Conservation (phyloP, 1,140 invertebrate genomes). For the Cyclina sinensis region DNA sequence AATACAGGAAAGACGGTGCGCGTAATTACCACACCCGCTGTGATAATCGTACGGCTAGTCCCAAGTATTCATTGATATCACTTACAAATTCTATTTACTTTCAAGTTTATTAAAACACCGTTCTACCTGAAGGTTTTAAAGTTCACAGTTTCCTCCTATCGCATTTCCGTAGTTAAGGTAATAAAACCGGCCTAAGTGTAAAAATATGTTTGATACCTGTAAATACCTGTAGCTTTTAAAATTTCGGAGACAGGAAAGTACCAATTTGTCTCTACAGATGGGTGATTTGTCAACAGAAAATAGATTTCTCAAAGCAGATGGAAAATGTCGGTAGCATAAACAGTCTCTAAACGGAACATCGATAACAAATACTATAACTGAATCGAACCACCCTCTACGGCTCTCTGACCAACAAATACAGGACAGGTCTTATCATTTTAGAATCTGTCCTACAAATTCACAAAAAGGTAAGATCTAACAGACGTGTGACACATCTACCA, state of each 20-base stretch:
- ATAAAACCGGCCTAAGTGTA: background rate
- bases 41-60: slow-evolving; percentile 18
- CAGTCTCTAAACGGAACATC: background rate
- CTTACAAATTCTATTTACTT: slow-evolving; percentile 58
- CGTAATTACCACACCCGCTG: slow-evolving; percentile 37
- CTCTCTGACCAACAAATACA: too few relatives aligned
- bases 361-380: too few relatives aligned
- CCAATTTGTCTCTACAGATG: slow-evolving; percentile 28
- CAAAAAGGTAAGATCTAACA: too few relatives aligned
- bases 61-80: slow-evolving; percentile 51
- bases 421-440: too few relatives aligned
- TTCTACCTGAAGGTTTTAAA: background rate
- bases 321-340: background rate
- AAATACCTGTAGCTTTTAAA: background rate
- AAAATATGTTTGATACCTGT: background rate
- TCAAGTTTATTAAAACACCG: slow-evolving; percentile 49
- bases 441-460: too few relatives aligned
- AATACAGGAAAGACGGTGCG: slow-evolving; percentile 46
- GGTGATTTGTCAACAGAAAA: slow-evolving; percentile 16
- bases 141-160: slow-evolving; percentile 28
- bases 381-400: too few relatives aligned
- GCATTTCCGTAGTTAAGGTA: slow-evolving; percentile 16
- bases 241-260: background rate
- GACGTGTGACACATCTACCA: too few relatives aligned
- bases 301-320: background rate